Conservation (phyloP, 2,113 vertebrate genomes). For the Eptesicus fuscus region DNA sequence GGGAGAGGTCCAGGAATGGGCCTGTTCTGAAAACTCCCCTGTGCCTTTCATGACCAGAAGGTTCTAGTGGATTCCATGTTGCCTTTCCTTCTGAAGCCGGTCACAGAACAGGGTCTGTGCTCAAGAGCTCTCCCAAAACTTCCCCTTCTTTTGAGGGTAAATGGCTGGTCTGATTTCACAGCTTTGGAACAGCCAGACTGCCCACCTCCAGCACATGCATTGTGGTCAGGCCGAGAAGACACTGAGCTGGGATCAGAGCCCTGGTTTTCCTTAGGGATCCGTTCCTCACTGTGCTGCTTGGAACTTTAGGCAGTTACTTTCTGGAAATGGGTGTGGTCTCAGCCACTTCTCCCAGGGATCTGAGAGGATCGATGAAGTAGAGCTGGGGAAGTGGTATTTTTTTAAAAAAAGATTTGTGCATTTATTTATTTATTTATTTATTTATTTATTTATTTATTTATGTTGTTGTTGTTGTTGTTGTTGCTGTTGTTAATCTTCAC, state of each 20-base stretch:
- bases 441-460: no score
- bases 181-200: neutral
- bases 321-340: neutral
- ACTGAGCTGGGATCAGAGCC: neutral
- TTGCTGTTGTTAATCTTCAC: no score
- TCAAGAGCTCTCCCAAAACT: neutral
- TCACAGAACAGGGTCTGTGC: neutral
- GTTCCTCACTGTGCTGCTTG: neutral
- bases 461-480: no score
- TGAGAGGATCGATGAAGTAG: neutral
- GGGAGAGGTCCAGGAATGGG: neutral
- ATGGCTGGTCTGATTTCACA: neutral
- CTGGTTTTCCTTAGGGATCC: neutral
- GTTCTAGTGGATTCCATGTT: neutral
- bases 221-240: neutral
- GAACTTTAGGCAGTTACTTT: neutral
- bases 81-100: neutral
- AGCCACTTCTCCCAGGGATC: neutral
- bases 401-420: no score
- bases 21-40: neutral
- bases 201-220: neutral
- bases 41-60: neutral
- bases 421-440: no score
- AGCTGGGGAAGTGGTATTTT: neutral
- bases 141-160: neutral